phyloP scores from a whole-genome alignment of 2,113 vertebrate genomes.

The Vanacampus margaritifer region DNA sequence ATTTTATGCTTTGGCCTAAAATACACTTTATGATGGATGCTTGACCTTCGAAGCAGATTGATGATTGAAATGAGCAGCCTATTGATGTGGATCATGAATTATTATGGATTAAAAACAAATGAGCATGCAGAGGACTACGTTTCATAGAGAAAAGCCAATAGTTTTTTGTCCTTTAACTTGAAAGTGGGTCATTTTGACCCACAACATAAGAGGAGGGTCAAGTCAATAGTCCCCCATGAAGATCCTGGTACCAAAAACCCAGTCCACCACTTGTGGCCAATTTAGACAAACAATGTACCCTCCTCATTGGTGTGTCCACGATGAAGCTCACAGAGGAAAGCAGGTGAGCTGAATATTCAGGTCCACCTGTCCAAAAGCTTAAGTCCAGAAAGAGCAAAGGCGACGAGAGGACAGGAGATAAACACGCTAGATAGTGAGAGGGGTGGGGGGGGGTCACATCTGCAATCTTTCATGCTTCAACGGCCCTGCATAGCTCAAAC shows the following conservation, averaged over 20 bases:
- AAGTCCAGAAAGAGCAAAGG: slow-evolving; percentile 19
- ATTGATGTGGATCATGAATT: neutral
- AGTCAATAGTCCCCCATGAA: too few relatives aligned
- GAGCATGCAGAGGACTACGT: neutral
- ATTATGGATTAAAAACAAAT: neutral
- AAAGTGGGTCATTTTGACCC: too few relatives aligned
- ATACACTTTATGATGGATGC: neutral
- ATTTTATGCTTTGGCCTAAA: neutral
- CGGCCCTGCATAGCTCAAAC: slow-evolving; percentile 24
- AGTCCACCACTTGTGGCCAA: neutral
- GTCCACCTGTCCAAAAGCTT: slow-evolving; percentile 1
- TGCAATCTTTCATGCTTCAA: slow-evolving; percentile 46
- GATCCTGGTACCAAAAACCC: too few relatives aligned
- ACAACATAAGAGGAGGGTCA: too few relatives aligned
- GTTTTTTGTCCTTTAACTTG: too few relatives aligned
- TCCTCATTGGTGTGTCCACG: neutral
- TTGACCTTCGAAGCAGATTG: slow-evolving; percentile 13
- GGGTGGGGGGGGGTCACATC: slow-evolving; percentile 34
- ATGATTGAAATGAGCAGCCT: slow-evolving; percentile 1
- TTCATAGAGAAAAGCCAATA: too few relatives aligned
- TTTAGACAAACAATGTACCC: neutral
- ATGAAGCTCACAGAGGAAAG: slow-evolving; percentile 8
- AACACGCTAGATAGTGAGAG: slow-evolving; percentile 10
- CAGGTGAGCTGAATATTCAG: slow-evolving; percentile 11
- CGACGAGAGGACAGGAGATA: slow-evolving; percentile 9